phyloP scores from a whole-genome alignment of 2,797 vertebrate species.

The Perdix hodgsoniae region DNA sequence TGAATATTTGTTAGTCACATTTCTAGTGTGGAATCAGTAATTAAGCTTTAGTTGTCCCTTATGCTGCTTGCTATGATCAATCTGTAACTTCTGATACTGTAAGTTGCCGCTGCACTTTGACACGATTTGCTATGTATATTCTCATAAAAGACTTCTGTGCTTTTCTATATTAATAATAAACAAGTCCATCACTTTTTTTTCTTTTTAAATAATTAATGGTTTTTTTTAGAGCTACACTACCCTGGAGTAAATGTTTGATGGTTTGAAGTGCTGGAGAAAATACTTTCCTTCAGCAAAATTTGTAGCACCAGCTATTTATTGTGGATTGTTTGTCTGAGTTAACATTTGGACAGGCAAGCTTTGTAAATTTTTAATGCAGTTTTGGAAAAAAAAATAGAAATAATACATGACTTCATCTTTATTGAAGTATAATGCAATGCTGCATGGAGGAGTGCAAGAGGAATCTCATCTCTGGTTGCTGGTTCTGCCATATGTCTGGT shows the following conservation, averaged over 20 bases:
- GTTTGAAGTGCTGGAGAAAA: not conserved
- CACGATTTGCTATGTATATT: not conserved
- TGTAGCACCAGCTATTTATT: not conserved
- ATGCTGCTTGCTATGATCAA: not conserved
- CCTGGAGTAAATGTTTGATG: conserved; percentile 42
- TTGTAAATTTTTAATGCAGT: conserved; percentile 14
- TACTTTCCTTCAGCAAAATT: not conserved
- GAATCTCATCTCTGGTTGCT: not conserved
- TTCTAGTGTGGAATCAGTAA: not conserved
- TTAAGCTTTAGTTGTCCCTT: not conserved
- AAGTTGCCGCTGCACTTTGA: not conserved
- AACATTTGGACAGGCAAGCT: not conserved
- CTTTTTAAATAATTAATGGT: conserved; percentile 9
- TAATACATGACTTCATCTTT: not conserved
- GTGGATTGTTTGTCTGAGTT: not conserved
- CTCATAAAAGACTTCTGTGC: not conserved
- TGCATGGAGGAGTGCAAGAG: not conserved
- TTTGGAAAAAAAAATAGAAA: not conserved
- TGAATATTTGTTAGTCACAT: not conserved
- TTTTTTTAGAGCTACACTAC: not conserved
- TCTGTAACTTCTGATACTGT: not conserved
- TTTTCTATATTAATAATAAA: not conserved
- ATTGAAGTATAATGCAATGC: not conserved
- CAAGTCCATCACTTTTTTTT: not conserved
- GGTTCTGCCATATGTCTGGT: not conserved